phyloP scores from a whole-genome alignment of 2,113 vertebrate species.

The Lanius ludovicianus region DNA sequence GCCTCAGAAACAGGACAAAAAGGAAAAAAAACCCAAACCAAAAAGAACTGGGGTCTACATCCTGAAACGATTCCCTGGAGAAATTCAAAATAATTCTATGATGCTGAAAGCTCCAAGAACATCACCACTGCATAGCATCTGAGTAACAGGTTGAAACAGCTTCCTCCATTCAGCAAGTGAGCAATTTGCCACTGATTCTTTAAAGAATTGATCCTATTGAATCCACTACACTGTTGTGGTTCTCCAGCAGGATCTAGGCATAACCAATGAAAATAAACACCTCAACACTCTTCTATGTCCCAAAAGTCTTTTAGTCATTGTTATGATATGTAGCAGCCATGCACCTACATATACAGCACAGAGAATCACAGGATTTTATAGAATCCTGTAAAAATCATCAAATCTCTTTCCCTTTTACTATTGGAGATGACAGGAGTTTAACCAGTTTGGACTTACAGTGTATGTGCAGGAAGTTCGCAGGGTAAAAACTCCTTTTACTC shows the following conservation, averaged over 20 bases:
- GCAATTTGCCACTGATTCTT: background rate
- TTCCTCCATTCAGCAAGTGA: background rate
- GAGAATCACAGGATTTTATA: background rate
- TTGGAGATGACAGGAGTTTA: rapidly evolving
- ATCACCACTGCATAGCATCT: background rate
- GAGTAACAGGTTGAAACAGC: background rate
- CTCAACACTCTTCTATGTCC: rapidly evolving
- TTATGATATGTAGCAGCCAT: background rate
- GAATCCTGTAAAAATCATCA: background rate
- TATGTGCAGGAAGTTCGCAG: background rate
- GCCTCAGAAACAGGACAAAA: background rate
- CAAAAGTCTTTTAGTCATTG: background rate
- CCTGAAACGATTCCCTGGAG: background rate
- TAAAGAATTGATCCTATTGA: background rate
- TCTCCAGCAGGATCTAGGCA: background rate
- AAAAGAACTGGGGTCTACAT: background rate
- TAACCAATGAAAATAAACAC: background rate
- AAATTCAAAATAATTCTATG: background rate
- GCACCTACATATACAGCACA: background rate
- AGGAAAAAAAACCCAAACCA: background rate
- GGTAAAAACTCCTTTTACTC: background rate
- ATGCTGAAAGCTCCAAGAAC: background rate
- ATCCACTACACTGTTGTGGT: rapidly evolving
- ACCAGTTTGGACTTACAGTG: background rate
- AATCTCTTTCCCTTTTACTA: background rate